These are phyloP conservation scores for Hypotaenidia okinawae DNA, from an alignment of 2,797 vertebrate genomes.

Conservation along the genomic window DNA sequence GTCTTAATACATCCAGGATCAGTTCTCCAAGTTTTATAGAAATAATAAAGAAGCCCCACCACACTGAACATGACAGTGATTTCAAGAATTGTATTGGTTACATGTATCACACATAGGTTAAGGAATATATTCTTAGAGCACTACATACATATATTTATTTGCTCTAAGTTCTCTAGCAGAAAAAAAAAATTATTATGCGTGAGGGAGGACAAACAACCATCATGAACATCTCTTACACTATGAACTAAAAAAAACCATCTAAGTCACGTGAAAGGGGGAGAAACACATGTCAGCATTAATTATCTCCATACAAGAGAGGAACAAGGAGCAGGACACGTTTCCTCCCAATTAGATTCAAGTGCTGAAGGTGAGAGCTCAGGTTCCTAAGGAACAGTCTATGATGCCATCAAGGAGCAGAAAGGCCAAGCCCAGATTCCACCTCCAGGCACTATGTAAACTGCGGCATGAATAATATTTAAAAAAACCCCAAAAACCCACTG, in stretches of 20 bases:
- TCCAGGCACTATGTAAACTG: background rate
- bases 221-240: background rate
- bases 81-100: constrained; percentile 75
- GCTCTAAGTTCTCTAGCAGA: background rate
- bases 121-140: constrained; percentile 57
- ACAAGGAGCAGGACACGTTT: background rate
- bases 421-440: background rate
- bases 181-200: background rate
- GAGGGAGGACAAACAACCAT: background rate
- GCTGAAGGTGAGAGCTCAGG: background rate
- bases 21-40: constrained; percentile 87
- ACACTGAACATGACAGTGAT: constrained; percentile 81
- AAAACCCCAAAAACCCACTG: no score
- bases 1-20: constrained; percentile 89
- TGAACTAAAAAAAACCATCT: background rate
- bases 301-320: background rate
- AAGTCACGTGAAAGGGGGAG: background rate
- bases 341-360: background rate
- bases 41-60: constrained; percentile 87
- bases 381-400: background rate
- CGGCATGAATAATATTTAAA: background rate
- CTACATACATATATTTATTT: background rate
- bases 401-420: background rate
- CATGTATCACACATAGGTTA: constrained; percentile 80
- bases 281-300: background rate